Conservation (phyloP, 1,140 invertebrate species). For the Pseudomyrmex concolor region DNA sequence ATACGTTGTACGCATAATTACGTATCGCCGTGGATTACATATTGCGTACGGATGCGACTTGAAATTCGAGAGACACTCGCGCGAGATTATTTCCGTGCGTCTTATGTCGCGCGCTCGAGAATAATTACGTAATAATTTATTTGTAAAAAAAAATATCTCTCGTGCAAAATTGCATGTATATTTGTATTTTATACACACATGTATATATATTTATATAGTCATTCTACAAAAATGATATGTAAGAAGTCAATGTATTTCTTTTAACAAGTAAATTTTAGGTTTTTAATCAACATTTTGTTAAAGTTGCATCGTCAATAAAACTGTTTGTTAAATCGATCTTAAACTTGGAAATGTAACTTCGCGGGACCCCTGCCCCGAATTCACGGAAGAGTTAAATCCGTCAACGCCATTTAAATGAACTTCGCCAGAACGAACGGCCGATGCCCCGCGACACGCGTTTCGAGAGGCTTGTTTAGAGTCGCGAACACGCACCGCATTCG, state of each 20-base stretch:
- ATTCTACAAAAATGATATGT: not conserved
- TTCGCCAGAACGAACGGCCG: slow-evolving; percentile 1
- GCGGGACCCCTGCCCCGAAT: not conserved
- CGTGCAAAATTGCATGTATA: not conserved
- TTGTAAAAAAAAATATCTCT: too few relatives aligned
- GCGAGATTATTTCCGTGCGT: not conserved
- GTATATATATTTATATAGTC: not conserved
- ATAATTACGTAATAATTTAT: not conserved
- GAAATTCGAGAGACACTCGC: slow-evolving; percentile 12
- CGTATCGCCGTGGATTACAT: slow-evolving; percentile 16
- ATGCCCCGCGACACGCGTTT: slow-evolving; percentile 15
- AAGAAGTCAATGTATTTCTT: not conserved
- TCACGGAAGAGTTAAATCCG: slow-evolving; percentile 20
- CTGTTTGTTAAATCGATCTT: not conserved
- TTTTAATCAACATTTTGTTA: not conserved
- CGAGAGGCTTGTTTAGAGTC: slow-evolving; percentile 67
- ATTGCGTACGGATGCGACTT: slow-evolving; percentile 1
- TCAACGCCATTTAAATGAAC: slow-evolving; percentile 9
- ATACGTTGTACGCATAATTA: slow-evolving; percentile 51
- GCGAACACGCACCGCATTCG: slow-evolving; percentile 55
- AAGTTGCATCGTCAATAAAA: not conserved
- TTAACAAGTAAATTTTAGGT: not conserved
- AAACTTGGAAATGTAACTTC: not conserved
- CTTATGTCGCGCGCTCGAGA: not conserved
- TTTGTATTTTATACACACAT: not conserved